These are phyloP conservation scores for Pica pica DNA, from an alignment of 2,113 vertebrate genomes.

Conservation along the genomic window DNA sequence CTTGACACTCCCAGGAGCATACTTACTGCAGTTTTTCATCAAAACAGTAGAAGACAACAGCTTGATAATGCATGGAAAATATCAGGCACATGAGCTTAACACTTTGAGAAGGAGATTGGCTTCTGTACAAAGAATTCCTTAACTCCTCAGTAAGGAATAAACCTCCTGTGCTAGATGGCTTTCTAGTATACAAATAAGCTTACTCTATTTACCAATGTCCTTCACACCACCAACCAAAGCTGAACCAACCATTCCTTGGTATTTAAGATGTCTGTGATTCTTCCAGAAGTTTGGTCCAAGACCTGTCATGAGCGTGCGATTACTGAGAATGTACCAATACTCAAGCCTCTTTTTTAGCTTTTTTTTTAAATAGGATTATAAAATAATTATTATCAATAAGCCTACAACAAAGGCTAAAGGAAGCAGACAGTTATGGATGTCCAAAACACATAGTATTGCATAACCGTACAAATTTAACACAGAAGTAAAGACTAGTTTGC, in stretches of 20 bases:
- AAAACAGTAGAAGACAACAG: neutral
- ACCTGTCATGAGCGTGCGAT: neutral
- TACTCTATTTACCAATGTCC: neutral
- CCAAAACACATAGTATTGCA: neutral
- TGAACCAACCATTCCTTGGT: neutral
- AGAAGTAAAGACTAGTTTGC: neutral
- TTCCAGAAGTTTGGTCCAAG: neutral
- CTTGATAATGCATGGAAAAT: neutral
- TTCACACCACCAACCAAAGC: neutral
- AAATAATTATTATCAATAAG: neutral
- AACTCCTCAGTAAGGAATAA: neutral
- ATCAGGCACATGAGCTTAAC: neutral
- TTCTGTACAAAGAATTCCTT: neutral
- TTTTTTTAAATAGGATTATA: neutral
- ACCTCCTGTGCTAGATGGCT: neutral
- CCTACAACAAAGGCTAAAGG: neutral
- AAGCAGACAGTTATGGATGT: neutral
- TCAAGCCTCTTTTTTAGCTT: neutral
- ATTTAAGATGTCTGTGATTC: neutral
- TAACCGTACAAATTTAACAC: neutral
- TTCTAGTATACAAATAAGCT: neutral
- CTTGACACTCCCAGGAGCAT: neutral
- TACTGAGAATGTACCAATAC: neutral
- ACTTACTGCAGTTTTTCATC: neutral
- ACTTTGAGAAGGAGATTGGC: neutral